Conservation (phyloP, 2,113 vertebrate genomes). For the Xerus inauris region DNA sequence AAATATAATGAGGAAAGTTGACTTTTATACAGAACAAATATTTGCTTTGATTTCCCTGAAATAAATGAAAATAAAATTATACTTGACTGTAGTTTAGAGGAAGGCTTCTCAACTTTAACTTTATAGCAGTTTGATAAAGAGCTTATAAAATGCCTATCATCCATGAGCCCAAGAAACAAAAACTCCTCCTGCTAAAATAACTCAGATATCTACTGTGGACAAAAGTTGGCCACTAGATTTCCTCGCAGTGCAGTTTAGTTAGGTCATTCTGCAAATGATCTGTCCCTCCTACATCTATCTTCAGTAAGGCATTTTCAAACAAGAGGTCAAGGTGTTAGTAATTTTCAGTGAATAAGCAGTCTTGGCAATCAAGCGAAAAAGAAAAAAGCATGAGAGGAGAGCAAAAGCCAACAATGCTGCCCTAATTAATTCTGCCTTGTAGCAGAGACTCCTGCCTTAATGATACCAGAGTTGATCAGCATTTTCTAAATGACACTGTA, state of each 20-base stretch:
- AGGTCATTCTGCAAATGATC: constrained; percentile 51
- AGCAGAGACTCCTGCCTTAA: not conserved
- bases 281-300: constrained; percentile 42
- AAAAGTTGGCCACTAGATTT: not conserved
- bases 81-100: not conserved
- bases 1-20: not conserved
- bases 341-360: constrained; percentile 69
- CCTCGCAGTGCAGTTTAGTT: constrained; percentile 40
- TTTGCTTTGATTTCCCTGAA: not conserved
- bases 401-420: constrained; percentile 6
- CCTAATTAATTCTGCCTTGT: constrained; percentile 52
- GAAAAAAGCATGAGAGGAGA: not conserved
- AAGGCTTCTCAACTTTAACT: constrained; percentile 22
- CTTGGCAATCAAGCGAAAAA: constrained; percentile 60
- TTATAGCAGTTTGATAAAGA: constrained; percentile 17
- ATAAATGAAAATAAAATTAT: constrained; percentile 34
- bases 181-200: not conserved
- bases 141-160: not conserved
- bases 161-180: not conserved
- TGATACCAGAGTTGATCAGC: constrained; percentile 30
- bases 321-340: constrained; percentile 39
- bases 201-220: not conserved
- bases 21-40: not conserved
- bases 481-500: constrained; percentile 49
- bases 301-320: constrained; percentile 16